Base-by-base conservation (phyloP, 2,888 invertebrate genomes). In the Adineta ricciae region DNA sequence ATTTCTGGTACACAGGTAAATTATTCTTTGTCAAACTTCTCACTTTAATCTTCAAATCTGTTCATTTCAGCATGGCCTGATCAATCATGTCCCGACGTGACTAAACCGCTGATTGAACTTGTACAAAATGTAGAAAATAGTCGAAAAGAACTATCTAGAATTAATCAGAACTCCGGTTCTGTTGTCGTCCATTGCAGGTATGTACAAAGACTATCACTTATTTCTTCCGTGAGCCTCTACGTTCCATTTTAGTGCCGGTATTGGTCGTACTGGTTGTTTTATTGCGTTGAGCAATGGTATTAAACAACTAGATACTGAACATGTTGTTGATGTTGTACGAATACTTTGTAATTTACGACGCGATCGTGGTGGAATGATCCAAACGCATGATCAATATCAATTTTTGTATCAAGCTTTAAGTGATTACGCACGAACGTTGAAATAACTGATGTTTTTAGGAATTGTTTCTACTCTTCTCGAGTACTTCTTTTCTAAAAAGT, bases 331-430 rank as follows among this genome's bases (percentile, higher is more conserved):
- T 89, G 93, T 96, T 0, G 91, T 96, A 86, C 95, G 95, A 54
- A 95, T 95, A 88, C 94, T 96, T 84, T 96, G 96, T 90, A 94
- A 94, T 90, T 93, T 96, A 93, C 92, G 96, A 89, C 92, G 94
- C 87, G 94, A 95, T 89, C 91, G 78, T 86, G 96, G 96, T 36
- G 96, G 96, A 0, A 96, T 96, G 96, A 94, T 96, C 24, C 96
- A 96, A 90, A 96, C 96, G 78, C 95, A 95, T 1, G 96, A 96
- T 90, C 96, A 96, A 90, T 96, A 96, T 88, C 96, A 96, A 90
- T 93, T 96, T 88, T 94, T 96, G 88, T 96, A 96, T 90, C 93
- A 94, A 88, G 95, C 96, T 21, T 91, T 96, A 88, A 78, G 78
- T n/a, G 41, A 78, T 14, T 78, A 78, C 7, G 78, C 78, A 41